A percentile compares a stretch with the other conserved stretches of the same genome.
Conservation (phyloP, 1,140 invertebrate genomes). For the Ceratina japonica region DNA sequence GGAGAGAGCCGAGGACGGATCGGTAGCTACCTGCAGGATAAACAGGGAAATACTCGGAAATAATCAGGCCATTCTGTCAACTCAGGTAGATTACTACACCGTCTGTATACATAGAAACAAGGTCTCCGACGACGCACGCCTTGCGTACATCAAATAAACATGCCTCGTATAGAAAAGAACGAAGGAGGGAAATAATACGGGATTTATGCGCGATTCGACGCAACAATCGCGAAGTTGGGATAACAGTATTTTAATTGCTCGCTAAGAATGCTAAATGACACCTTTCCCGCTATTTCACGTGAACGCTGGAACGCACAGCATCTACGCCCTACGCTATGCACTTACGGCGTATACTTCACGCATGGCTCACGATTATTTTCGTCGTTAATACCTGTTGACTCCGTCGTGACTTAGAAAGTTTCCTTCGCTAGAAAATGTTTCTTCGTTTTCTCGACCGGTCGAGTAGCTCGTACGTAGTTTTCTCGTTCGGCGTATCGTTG, state of each 20-base stretch:
- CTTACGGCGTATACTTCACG: neutral
- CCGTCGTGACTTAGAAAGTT: neutral
- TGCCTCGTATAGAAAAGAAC: neutral
- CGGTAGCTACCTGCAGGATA: too few relatives aligned
- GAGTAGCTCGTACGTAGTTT: too few relatives aligned
- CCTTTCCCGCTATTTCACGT: conserved; percentile 29
- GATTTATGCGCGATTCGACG: neutral
- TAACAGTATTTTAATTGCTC: conserved; percentile 27
- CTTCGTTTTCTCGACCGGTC: too few relatives aligned
- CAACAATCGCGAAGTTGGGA: neutral
- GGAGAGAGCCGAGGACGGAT: too few relatives aligned
- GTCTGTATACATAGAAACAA: conserved; percentile 8
- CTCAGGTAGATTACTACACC: conserved; percentile 26
- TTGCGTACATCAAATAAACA: neutral
- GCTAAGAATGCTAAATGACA: conserved; percentile 1
- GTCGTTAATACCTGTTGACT: neutral
- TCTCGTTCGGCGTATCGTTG: neutral
- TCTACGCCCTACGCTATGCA: neutral
- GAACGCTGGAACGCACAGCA: neutral
- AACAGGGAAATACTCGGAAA: neutral
- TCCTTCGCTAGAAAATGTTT: neutral
- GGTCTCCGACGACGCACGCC: neutral
- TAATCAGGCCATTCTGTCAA: conserved; percentile 38
- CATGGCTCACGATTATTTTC: conserved; percentile 11
- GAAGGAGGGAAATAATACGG: neutral